These are phyloP conservation scores for Lysandra coridon DNA, from an alignment of 2,888 invertebrate species.

Conservation along the genomic window DNA sequence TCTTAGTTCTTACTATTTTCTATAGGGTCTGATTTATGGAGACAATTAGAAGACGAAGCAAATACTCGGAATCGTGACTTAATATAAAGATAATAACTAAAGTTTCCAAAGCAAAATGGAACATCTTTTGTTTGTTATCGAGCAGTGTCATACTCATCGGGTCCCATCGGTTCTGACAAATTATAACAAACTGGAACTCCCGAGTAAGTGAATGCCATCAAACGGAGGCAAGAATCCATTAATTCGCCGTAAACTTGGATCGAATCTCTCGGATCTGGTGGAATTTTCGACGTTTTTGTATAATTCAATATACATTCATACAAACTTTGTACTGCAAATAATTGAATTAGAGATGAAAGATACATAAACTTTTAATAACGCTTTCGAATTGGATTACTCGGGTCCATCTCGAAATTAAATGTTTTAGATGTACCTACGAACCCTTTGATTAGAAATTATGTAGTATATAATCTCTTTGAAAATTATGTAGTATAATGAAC, in stretches of 20 bases:
- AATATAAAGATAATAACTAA: constrained; percentile 44
- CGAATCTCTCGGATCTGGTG: constrained; percentile 63
- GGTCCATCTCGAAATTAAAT: constrained; percentile 21
- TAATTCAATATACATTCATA: constrained; percentile 39
- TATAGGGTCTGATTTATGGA: constrained; percentile 6
- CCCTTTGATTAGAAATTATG: constrained; percentile 69
- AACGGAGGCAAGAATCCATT: constrained; percentile 65
- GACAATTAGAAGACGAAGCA: neutral
- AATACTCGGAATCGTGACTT: constrained; percentile 3
- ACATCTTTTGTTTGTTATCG: constrained; percentile 61
- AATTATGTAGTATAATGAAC: constrained; percentile 80
- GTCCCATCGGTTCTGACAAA: constrained; percentile 69
- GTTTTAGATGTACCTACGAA: constrained; percentile 45
- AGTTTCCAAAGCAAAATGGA: constrained; percentile 50
- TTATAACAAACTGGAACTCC: constrained; percentile 69
- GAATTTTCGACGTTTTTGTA: constrained; percentile 44
- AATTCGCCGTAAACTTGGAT: constrained; percentile 70
- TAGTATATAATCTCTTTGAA: constrained; percentile 76
- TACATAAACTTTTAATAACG: constrained; percentile 11
- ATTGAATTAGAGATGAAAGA: neutral
- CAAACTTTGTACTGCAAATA: constrained; percentile 31
- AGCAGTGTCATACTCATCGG: constrained; percentile 61
- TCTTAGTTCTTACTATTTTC: constrained; percentile 8
- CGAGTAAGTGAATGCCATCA: constrained; percentile 61
- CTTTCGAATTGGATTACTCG: constrained; percentile 5